Percentiles rank a stretch among this genome's conserved stretches.
phyloP scores from a whole-genome alignment of 2,797 vertebrate genomes.

The Trematomus bernacchii region DNA sequence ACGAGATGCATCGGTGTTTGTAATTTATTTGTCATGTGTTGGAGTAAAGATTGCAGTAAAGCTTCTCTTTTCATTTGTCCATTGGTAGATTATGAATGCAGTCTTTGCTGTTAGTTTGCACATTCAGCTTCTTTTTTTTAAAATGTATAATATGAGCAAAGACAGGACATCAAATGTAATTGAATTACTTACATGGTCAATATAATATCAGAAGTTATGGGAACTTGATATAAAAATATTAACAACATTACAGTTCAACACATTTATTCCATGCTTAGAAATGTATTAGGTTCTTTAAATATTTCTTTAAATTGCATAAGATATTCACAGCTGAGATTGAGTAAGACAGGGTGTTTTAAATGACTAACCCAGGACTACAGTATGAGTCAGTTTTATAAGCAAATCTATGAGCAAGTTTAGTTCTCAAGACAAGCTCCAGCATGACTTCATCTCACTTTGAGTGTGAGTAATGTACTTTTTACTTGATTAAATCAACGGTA shows the following conservation, averaged over 20 bases:
- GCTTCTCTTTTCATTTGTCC: neutral
- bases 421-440: constrained; percentile 32
- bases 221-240: neutral
- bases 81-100: neutral
- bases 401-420: constrained; percentile 8
- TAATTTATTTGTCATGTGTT: constrained; percentile 58
- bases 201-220: neutral
- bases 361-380: neutral
- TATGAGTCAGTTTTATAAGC: constrained; percentile 34
- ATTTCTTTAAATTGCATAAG: neutral
- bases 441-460: neutral
- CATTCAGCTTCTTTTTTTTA: neutral
- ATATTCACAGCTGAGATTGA: constrained; percentile 5
- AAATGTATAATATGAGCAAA: neutral
- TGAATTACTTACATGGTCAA: neutral
- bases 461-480: neutral
- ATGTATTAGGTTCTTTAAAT: neutral
- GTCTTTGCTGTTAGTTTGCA: neutral
- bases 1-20: constrained; percentile 20
- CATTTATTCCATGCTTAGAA: neutral
- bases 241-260: neutral
- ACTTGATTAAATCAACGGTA: neutral
- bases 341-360: constrained; percentile 6
- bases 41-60: constrained; percentile 49
- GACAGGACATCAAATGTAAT: neutral